Conservation (phyloP, 1,140 invertebrate genomes). For the Drosophila chauvacae region DNA sequence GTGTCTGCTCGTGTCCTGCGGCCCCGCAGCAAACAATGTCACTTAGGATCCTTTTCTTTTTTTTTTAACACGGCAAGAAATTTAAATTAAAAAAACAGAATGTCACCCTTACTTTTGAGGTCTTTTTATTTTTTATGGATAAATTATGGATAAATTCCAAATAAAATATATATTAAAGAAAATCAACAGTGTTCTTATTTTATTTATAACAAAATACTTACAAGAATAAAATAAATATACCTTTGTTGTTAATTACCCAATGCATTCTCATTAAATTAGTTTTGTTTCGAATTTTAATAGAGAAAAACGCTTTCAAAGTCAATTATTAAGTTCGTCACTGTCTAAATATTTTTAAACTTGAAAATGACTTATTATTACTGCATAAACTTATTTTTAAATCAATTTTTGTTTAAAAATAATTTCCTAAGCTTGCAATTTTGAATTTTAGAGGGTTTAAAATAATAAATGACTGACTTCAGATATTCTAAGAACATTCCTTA, state of each 20-base stretch:
- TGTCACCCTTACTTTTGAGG: neutral
- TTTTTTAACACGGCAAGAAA: slow-evolving; percentile 3
- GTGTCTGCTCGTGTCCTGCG: slow-evolving; percentile 32
- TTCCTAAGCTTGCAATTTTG: neutral
- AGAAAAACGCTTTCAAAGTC: neutral
- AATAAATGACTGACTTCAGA: neutral
- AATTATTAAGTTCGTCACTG: neutral
- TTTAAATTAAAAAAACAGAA: neutral
- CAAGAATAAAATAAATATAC: neutral
- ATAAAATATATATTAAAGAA: neutral
- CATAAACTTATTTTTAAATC: neutral
- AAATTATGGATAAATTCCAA: neutral
- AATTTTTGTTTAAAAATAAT: neutral
- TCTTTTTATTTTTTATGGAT: neutral
- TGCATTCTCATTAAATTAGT: neutral
- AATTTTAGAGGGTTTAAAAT: neutral
- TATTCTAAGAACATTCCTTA: neutral
- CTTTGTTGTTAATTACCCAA: neutral
- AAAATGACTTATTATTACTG: neutral
- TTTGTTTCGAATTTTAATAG: neutral
- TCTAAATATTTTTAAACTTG: neutral
- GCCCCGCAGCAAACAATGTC: slow-evolving; percentile 46
- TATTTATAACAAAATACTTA: no score
- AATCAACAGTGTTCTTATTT: neutral
- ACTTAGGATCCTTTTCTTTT: slow-evolving; percentile 23